Evolutionary conservation across 1,140 invertebrate species (phyloP).

Genomic region (Ooceraea biroi): DNA sequence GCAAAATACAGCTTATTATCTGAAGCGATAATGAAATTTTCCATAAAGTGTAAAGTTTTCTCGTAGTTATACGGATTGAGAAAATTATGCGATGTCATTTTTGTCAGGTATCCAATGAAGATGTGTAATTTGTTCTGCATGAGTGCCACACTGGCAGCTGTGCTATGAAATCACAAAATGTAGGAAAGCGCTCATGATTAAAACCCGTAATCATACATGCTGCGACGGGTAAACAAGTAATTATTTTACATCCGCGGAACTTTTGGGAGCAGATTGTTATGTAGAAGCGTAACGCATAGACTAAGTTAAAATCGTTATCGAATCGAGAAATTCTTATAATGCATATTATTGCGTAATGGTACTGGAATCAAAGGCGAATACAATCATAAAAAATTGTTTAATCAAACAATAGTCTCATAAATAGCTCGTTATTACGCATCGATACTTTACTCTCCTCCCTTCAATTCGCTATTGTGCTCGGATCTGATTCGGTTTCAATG

Average conservation of each 20-base stretch:
- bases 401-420: conserved; percentile 40
- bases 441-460: not conserved
- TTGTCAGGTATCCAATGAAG: conserved; percentile 2
- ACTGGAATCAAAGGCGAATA: conserved; percentile 40
- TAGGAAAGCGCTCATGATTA: not conserved
- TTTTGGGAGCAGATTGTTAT: not conserved
- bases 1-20: conserved; percentile 3
- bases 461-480: not conserved
- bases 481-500: conserved; percentile 30
- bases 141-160: not conserved
- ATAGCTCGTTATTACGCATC: conserved; percentile 23
- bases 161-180: conserved; percentile 4
- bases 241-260: conserved; percentile 6
- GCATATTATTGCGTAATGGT: not conserved
- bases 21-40: conserved; percentile 30
- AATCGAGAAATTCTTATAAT: conserved; percentile 4
- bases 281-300: too few species aligned
- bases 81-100: conserved; percentile 41
- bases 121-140: conserved; percentile 29
- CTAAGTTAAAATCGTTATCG: not conserved
- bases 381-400: conserved; percentile 51
- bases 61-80: not conserved
- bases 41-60: conserved; percentile 17
- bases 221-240: conserved; percentile 16
- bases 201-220: not conserved